Evolutionary conservation across 2,888 invertebrate genomes (phyloP), one percentile per base, ranked within the genome.

Genomic region (Agrochola macilenta): DNA sequence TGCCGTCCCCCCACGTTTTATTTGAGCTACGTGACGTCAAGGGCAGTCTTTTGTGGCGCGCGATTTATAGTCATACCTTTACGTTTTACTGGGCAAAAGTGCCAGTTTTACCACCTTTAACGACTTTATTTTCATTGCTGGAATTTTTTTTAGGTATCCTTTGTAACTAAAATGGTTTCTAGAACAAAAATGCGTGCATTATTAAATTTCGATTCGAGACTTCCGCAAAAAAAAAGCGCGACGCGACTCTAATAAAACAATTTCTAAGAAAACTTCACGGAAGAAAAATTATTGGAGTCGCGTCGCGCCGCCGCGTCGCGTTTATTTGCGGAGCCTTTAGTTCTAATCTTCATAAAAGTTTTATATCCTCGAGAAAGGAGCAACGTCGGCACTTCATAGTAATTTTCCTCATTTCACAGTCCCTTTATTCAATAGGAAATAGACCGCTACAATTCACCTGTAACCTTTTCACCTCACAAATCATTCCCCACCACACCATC

Each of bases 11-110:
- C 52, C 63, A 61, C 43, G 26, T 73, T 81, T 83, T 85, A 85
- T 82, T 54, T n/a, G 61, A n/a, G 58, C 52, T 58, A 78, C 86
- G 86, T 86, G 78, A 83, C 74, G 86, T 63, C 71, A 69, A 14
- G 30, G 20, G 17, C 57, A 35, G 39, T 69, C 69, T 85, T 85
- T 74, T 73, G 78, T 85, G 54, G 57, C 49, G 60, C 39, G 23
- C 72, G 54, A 82, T 83, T 83, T 83, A 83, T 76, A 57, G 57
- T 14, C 74, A 54, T 78, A 77, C 78, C 58, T 83, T 66, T 77
- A 74, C 69, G 54, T 85, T 85, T 82, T 86, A 85, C 65, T 69
- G 58, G 74, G 35, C 52, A 23, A 58, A 69, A 76, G 68, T 46
- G 58, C 74, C 30, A 61, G 49, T 74, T 60, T 69, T 52, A 71